Evolutionary conservation across 2,113 vertebrate genomes (phyloP).

Genomic region (Myrmecobius fasciatus): DNA sequence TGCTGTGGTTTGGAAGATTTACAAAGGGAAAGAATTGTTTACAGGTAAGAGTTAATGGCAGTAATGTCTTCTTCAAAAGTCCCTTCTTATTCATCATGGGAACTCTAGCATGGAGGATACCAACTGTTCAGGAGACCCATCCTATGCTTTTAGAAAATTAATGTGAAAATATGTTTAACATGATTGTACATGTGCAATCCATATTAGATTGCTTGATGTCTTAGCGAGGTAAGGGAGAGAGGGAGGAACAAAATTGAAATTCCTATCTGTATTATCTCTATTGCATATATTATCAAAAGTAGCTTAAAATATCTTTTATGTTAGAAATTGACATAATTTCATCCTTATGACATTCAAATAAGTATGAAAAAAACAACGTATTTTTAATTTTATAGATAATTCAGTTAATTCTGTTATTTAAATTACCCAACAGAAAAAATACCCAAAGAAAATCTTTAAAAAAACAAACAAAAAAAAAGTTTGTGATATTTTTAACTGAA

Average conservation of each 20-base stretch:
- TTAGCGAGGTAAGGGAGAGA: too few relatives aligned
- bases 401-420: not conserved
- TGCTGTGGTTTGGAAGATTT: conserved; percentile 94
- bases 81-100: accelerated
- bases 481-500: not conserved
- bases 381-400: not conserved
- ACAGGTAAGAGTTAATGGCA: conserved; percentile 86
- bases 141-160: not conserved
- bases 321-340: not conserved
- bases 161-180: too few relatives aligned
- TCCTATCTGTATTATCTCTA: not conserved
- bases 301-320: not conserved
- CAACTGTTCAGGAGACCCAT: not conserved
- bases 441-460: not conserved
- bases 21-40: conserved; percentile 93
- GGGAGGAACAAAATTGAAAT: too few relatives aligned
- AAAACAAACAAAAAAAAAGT: not conserved
- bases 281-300: not conserved
- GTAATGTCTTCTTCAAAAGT: not conserved
- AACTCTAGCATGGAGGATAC: not conserved
- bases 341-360: not conserved
- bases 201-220: too few relatives aligned
- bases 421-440: not conserved
- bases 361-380: not conserved
- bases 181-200: too few relatives aligned